Evolutionary conservation across 2,797 vertebrate species (phyloP), one percentile per base, ranked within the genome.

Genomic region (Tympanoctomys barrerae): DNA sequence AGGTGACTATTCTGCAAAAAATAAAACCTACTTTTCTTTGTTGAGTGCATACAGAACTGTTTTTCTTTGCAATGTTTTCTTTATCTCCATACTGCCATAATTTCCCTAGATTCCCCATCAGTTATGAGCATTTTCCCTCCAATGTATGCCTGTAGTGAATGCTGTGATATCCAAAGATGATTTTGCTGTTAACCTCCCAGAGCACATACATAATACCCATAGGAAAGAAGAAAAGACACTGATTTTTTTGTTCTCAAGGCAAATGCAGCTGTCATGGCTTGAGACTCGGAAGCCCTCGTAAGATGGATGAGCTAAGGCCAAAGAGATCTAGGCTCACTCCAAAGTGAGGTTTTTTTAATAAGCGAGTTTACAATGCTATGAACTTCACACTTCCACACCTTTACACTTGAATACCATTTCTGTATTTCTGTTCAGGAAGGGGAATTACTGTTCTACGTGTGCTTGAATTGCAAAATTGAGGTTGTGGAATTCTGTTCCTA

Each of bases 301-400:
- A 89, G 94, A 95, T 59, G 79, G 92, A 94, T 59, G 79, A 91
- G 19, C 80, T 86, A 80, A 83, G 39, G 68, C 77, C 83, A 64
- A 71, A 85, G 95, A 79, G 70, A 28, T n/a, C 26, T 4, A 95
- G 75, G 81, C 54, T 57, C 19, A 18, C 46, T 80, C 46, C 39
- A 16, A 19, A 86, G 70, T 57, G 9, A 61, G 59, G 18, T 87
- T 89, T 94, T 85, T 78, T 70, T 91, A 94, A 70, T 83, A 84
- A 91, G 91, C 49, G 49, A 91, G 87, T 84, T 90, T 94, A 95
- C 68, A 87, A n/a, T 66, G 79, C 75, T 96, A 54, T 85, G 87
- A 95, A 92, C 82, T 95, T 94, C 96, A 91, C 79, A 93, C 73
- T 83, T 96, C 84, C 31, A 80, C 49, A 86, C 94, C 87, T 97